Evolutionary conservation across 2,113 vertebrate genomes (phyloP), one percentile per base, ranked within the genome.

Genomic region (Pungitius pungitius): DNA sequence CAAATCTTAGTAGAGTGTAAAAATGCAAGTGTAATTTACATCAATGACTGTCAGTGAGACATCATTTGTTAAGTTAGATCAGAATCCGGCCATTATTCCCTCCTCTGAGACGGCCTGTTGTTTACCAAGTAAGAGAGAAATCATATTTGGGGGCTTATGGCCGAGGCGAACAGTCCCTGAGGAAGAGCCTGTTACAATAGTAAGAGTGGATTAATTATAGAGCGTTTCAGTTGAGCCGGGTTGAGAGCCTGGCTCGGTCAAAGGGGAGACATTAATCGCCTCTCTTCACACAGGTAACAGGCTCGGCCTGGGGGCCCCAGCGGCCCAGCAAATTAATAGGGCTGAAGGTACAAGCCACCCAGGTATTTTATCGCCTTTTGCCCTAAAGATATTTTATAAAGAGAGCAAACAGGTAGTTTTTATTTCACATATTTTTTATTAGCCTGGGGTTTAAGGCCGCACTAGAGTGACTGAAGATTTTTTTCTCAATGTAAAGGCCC

Each of bases 151-250:
- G 81, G 75, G 87, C 84, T 88, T 87, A 83, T 55, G 86, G 76
- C 80, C 8, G 57, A 92, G 87, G 88, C 82, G 80, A 88, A 77
- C 69, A 85, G 88, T 95, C 95, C 94, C 94, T 45, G 13, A 94
- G 95, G 95, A 95, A 91, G 92, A 71, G 76, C 93, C 94, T 94
- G 95, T 96, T 96, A 97, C 95, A 95, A 95, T 94, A 94, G 95
- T 97, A 95, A 95, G 96, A 92, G 94, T 95, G 95, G 96, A 97
- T 97, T 97, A 96, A 97, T 98, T 98, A 97, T 94, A 95, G 92
- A 90, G 39, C 58, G 86, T 96, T 95, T 95, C 95, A 15, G 88
- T 90, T 93, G 95, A 94, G 94, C 79, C 4, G 86, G 89, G 90
- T 91, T 85, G 92, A 86, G 92, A 92, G 94, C 92, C 81, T 80